These are phyloP conservation scores for Antheraea pernyi DNA, from an alignment of 1,140 invertebrate genomes.

Conservation along the genomic window DNA sequence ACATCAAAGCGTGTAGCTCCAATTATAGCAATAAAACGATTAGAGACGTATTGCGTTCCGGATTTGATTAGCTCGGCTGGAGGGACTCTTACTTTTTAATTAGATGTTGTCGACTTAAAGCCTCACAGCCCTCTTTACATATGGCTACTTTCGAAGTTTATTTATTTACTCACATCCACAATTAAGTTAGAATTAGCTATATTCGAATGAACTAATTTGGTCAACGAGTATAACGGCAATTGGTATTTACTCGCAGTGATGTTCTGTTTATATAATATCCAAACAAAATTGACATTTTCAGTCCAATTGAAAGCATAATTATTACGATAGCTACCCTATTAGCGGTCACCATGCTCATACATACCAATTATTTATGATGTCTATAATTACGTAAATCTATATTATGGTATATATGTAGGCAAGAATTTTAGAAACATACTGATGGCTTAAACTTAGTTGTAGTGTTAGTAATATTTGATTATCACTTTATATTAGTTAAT, in stretches of 20 bases:
- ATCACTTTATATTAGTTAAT: too few species aligned
- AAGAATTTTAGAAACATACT: too few species aligned
- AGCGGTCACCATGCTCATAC: too few species aligned
- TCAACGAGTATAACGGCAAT: not conserved
- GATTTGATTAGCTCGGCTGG: not conserved
- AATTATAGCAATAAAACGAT: not conserved
- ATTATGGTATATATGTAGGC: too few species aligned
- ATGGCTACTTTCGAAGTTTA: not conserved
- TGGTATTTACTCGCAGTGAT: not conserved
- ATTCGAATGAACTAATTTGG: not conserved
- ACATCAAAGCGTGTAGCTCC: not conserved
- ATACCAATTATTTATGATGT: too few species aligned
- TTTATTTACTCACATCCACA: not conserved
- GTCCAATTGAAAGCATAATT: too few species aligned
- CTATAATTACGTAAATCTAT: too few species aligned
- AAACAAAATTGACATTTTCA: not conserved
- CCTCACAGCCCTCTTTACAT: not conserved
- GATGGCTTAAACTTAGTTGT: too few species aligned
- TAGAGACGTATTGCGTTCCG: not conserved
- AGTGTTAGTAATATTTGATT: too few species aligned
- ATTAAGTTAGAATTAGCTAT: not conserved
- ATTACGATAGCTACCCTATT: too few species aligned
- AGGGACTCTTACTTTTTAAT: not conserved
- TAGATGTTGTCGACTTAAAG: not conserved
- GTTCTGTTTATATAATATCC: not conserved